phyloP scores from a whole-genome alignment of 2,113 vertebrate genomes.

The Girardinichthys multiradiatus region DNA sequence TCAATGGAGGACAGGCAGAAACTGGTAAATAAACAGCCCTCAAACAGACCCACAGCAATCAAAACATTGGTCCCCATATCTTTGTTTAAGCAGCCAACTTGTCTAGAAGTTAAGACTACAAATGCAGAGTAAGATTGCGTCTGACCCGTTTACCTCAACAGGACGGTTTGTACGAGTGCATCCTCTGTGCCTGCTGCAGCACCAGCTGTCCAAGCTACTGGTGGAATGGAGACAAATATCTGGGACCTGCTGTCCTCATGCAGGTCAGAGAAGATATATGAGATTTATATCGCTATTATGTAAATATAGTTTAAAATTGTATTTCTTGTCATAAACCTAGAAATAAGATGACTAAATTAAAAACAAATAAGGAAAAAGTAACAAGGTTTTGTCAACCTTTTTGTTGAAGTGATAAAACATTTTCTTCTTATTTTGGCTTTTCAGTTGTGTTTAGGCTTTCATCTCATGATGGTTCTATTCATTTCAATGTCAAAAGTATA shows the following conservation, averaged over 20 bases:
- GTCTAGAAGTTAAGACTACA: neutral
- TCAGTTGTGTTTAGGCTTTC: too few relatives aligned
- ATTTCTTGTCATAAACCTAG: too few relatives aligned
- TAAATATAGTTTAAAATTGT: too few relatives aligned
- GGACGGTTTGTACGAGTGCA: slow-evolving; percentile 97
- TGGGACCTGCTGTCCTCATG: slow-evolving; percentile 96
- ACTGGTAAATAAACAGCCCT: slow-evolving; percentile 79
- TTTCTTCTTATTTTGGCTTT: too few relatives aligned
- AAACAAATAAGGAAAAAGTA: too few relatives aligned
- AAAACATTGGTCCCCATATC: neutral
- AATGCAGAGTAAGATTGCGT: neutral
- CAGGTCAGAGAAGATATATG: slow-evolving; percentile 76
- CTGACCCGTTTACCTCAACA: slow-evolving; percentile 47
- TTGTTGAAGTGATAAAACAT: too few relatives aligned
- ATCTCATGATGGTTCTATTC: too few relatives aligned
- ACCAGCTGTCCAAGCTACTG: slow-evolving; percentile 98
- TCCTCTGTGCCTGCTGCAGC: slow-evolving; percentile 96
- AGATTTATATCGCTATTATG: too few relatives aligned
- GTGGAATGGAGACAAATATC: slow-evolving; percentile 97
- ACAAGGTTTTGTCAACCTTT: too few relatives aligned
- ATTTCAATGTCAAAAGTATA: too few relatives aligned
- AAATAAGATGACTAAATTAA: neutral
- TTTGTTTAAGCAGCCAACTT: neutral
- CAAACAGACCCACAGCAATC: neutral
- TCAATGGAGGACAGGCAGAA: slow-evolving; percentile 92